phyloP scores from a whole-genome alignment of 2,888 invertebrate genomes.

The Lepidocyrtinus sp. region DNA sequence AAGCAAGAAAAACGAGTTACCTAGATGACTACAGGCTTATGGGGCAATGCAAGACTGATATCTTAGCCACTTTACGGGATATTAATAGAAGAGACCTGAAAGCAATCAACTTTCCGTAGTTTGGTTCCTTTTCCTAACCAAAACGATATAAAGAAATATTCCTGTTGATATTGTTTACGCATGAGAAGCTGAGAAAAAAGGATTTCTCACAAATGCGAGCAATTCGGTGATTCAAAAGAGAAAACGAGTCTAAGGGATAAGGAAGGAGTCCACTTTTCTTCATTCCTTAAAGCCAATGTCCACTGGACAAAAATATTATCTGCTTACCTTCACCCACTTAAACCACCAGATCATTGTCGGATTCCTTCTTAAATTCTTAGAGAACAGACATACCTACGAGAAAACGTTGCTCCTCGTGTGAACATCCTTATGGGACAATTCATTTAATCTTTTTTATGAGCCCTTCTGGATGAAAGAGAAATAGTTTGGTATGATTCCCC shows the following conservation, averaged over 20 bases:
- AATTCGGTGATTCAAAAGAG: neutral
- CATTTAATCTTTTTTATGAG: neutral
- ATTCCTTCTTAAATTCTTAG: too few relatives aligned
- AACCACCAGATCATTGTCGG: too few relatives aligned
- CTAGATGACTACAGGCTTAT: too few relatives aligned
- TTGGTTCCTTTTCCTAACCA: too few relatives aligned
- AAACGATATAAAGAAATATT: neutral
- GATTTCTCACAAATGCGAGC: neutral
- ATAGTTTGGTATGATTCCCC: neutral
- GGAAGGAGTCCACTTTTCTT: neutral
- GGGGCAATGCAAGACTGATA: too few relatives aligned
- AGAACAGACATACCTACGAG: too few relatives aligned
- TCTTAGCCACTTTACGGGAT: too few relatives aligned
- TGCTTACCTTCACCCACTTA: neutral
- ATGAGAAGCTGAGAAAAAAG: neutral
- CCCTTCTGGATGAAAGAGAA: neutral
- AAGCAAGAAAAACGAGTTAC: too few relatives aligned
- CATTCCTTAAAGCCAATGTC: neutral
- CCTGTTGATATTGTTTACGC: neutral
- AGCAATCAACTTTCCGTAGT: too few relatives aligned
- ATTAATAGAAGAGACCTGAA: too few relatives aligned
- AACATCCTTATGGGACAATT: neutral
- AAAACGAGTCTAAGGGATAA: neutral
- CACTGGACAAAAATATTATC: neutral
- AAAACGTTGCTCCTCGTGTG: too few relatives aligned